A percentile compares a stretch with the other conserved stretches of the same genome.
Evolutionary conservation across 1,140 invertebrate genomes (phyloP).

Genomic region (Drosophila ironensis): DNA sequence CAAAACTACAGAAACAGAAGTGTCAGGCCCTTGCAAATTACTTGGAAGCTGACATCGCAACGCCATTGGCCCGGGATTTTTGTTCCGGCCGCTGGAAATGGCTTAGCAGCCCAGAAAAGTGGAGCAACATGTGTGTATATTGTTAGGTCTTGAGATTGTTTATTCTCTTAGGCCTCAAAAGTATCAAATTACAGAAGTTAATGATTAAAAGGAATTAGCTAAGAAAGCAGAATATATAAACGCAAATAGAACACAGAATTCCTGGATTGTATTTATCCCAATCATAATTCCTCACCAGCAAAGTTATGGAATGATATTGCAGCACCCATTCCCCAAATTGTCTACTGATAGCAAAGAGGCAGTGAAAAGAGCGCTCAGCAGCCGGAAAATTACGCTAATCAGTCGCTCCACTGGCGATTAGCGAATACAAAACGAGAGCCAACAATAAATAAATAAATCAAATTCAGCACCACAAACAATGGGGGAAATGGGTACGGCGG

Average conservation of each 20-base stretch:
- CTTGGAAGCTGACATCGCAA: conserved; percentile 63
- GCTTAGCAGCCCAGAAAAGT: conserved; percentile 24
- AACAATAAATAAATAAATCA: conserved; percentile 79
- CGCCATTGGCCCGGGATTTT: conserved; percentile 26
- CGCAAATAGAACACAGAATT: too few species aligned
- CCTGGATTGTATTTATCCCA: not conserved
- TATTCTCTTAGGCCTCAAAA: too few species aligned
- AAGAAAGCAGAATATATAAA: too few species aligned
- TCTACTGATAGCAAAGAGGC: conserved; percentile 30
- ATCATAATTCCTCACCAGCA: conserved; percentile 2
- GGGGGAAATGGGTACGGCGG: conserved; percentile 1
- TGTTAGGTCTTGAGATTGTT: too few species aligned
- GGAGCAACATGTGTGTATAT: conserved; percentile 73
- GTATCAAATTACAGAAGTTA: too few species aligned
- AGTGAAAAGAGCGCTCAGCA: conserved; percentile 15
- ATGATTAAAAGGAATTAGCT: too few species aligned
- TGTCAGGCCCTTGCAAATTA: conserved; percentile 77
- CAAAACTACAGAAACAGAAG: conserved; percentile 68
- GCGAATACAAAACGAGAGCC: conserved; percentile 31
- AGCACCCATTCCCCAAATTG: conserved; percentile 17
- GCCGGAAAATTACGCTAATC: conserved; percentile 75
- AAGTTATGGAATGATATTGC: conserved; percentile 29
- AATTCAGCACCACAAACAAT: conserved; percentile 47
- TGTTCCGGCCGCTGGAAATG: conserved; percentile 39
- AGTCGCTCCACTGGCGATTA: conserved; percentile 74